phyloP scores from a whole-genome alignment of 2,888 invertebrate species.

The Papilio demoleus region DNA sequence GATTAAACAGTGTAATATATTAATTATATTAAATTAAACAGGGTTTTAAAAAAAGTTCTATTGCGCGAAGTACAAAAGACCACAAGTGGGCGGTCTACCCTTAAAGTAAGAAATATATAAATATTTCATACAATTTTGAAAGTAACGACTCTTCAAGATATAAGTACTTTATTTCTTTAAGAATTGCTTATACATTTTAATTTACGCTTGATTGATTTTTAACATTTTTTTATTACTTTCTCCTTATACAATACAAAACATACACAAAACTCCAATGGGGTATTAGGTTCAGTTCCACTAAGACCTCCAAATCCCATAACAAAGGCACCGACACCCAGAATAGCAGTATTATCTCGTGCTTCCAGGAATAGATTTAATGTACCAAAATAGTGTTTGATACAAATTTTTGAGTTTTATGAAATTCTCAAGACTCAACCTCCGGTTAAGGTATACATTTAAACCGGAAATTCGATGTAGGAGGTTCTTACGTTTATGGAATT shows the following conservation, averaged over 20 bases:
- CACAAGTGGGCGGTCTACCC: too few species aligned
- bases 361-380: constrained; percentile 29
- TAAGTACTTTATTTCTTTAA: background rate
- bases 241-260: constrained; percentile 3
- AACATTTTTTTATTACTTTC: constrained; percentile 7
- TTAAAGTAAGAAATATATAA: too few species aligned
- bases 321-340: constrained; percentile 32
- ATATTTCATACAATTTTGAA: background rate
- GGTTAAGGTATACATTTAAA: background rate
- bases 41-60: too few species aligned
- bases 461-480: constrained; percentile 35
- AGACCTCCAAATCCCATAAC: constrained; percentile 32
- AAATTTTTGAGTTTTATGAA: constrained; percentile 23
- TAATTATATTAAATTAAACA: too few species aligned
- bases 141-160: background rate
- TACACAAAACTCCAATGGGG: background rate
- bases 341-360: constrained; percentile 22
- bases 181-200: constrained; percentile 3
- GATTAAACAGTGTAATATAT: too few species aligned
- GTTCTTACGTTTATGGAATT: constrained; percentile 2
- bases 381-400: background rate
- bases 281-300: background rate
- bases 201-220: constrained; percentile 1
- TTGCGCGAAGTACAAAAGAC: too few species aligned
- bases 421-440: background rate